Evolutionary conservation across 2,113 vertebrate species (phyloP).

Genomic region (Menidia beryllina): DNA sequence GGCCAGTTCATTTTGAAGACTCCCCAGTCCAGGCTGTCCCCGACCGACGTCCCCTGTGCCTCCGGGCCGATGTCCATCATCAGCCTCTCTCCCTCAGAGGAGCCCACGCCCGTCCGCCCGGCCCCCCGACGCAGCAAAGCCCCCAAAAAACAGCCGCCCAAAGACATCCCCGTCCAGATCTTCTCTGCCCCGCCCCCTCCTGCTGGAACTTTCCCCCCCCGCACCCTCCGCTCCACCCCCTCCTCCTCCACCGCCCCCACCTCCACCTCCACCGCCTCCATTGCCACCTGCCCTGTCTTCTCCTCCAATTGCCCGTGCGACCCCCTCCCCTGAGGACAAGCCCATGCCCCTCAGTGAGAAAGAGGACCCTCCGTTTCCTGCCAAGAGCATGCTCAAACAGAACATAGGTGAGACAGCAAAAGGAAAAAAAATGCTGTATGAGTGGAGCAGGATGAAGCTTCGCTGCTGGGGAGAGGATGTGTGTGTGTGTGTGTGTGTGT

Average conservation of each 20-base stretch:
- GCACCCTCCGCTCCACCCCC: neutral
- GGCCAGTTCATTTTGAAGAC: slow-evolving; percentile 83
- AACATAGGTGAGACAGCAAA: slow-evolving; percentile 83
- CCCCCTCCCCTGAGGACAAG: slow-evolving; percentile 49
- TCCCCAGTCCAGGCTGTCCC: slow-evolving; percentile 59
- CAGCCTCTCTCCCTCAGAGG: slow-evolving; percentile 45
- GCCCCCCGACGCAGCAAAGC: slow-evolving; percentile 56
- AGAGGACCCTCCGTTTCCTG: slow-evolving; percentile 55
- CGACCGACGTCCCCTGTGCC: slow-evolving; percentile 27
- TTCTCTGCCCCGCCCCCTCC: slow-evolving; percentile 60
- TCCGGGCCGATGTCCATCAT: slow-evolving; percentile 62
- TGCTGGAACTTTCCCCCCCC: neutral
- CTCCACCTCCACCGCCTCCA: neutral
- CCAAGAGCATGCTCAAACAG: slow-evolving; percentile 78
- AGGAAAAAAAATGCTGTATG: neutral
- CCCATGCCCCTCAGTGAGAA: slow-evolving; percentile 74
- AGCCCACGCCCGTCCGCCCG: slow-evolving; percentile 16
- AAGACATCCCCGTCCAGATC: slow-evolving; percentile 79
- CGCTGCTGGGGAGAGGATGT: slow-evolving; percentile 8
- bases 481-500: slow-evolving; percentile 3
- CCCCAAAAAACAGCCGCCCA: slow-evolving; percentile 40
- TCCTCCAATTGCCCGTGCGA: slow-evolving; percentile 8
- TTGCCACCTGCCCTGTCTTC: slow-evolving; percentile 38
- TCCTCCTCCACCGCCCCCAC: slow-evolving; percentile 2
- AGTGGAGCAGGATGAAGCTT: slow-evolving; percentile 7